Evolutionary conservation across 2,113 vertebrate species (phyloP).

Genomic region (Pelecanoides urinatrix): DNA sequence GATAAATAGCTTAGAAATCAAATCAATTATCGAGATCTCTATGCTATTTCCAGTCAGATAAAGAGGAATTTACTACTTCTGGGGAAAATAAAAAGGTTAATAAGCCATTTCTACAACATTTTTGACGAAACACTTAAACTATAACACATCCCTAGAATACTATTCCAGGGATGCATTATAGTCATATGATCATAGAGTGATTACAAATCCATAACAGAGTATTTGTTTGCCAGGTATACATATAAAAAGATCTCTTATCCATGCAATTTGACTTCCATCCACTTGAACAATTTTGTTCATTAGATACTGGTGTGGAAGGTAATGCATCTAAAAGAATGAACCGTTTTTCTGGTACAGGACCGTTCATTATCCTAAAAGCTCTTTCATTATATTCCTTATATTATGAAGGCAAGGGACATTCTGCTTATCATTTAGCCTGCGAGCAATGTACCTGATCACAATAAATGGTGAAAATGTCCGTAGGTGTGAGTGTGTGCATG

Average conservation of each 20-base stretch:
- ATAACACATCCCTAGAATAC: neutral
- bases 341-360: neutral
- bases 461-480: neutral
- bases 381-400: neutral
- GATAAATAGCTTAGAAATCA: neutral
- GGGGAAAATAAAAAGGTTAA: neutral
- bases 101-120: neutral
- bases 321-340: constrained; percentile 16
- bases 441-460: neutral
- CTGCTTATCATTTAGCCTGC: neutral
- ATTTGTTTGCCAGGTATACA: neutral
- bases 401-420: neutral
- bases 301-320: neutral
- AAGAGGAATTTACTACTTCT: neutral
- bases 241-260: neutral
- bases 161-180: neutral
- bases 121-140: neutral
- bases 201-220: neutral
- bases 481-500: too few relatives aligned
- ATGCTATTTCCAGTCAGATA: neutral
- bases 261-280: constrained; percentile 29
- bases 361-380: constrained; percentile 30
- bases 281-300: constrained; percentile 30
- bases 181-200: neutral
- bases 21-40: neutral